phyloP scores from a whole-genome alignment of 92 coral and sea anemone genomes.

The Epizoanthus ramosus region DNA sequence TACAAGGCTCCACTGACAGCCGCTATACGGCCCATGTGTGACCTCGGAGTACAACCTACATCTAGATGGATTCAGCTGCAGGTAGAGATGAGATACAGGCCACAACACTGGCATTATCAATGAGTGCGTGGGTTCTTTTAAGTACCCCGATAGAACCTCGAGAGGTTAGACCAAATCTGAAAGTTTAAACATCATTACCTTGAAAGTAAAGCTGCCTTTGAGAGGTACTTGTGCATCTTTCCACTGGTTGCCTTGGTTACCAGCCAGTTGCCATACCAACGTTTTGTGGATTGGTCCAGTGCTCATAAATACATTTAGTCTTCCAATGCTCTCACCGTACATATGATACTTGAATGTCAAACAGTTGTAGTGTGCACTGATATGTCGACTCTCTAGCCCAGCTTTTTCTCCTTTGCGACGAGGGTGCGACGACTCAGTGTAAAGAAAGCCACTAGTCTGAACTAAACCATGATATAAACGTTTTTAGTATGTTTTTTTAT shows the following conservation, averaged over 20 bases:
- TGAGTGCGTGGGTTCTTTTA: no score
- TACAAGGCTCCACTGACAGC: no score
- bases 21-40: no score
- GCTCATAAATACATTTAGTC: constrained; percentile 31
- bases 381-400: constrained; percentile 3
- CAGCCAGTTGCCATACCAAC: constrained; percentile 38
- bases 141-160: no score
- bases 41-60: no score
- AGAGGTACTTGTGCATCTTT: constrained; percentile 15
- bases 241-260: constrained; percentile 45
- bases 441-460: constrained; percentile 14
- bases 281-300: neutral
- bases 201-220: neutral
- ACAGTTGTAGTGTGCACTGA: constrained; percentile 47
- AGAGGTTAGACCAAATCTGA: no score
- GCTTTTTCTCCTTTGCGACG: constrained; percentile 43
- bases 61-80: no score
- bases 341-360: constrained; percentile 40
- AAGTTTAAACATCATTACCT: constrained; percentile 1
- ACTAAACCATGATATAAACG: neutral
- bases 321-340: constrained; percentile 22
- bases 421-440: constrained; percentile 38
- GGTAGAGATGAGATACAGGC: no score
- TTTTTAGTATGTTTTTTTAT: neutral
- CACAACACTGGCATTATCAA: no score